Base-by-base conservation (phyloP, 1,140 invertebrate genomes). In the Caenorhabditis tropicalis region DNA sequence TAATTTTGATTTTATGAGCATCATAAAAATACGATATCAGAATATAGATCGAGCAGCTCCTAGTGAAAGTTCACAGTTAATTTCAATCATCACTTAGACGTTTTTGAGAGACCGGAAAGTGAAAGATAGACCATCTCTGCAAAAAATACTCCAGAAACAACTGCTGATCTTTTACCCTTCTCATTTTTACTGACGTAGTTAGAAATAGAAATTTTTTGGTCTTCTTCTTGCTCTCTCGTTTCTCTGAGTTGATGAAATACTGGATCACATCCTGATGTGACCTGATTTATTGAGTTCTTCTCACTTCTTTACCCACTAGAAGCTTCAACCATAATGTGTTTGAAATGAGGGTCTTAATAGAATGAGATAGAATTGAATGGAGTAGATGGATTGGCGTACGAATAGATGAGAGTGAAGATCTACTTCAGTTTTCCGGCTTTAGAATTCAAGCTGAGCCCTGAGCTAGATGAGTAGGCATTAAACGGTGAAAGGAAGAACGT, bases 231-330 rank as follows among this genome's bases (percentile, higher is more conserved):
- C 24, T 51, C 29, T 9, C 53, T n/a, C 58, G 1, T 15, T 33
- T 60, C 65, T 24, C n/a, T 4, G 65, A 36, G 29, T 36, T 65
- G 58, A 36, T 36, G 31, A 65, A 65, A 65, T 65, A 65, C 24
- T 65, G 29, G 7, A 3, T 4, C 31, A 36, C 31, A 36, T 65
- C 5, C 9, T 65, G 65, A 36, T 74, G 36, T 21, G 36, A 39
- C 36, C 27, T 74, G 36, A 74, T 74, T 43, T 74, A 74, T 74
- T 21, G 65, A 15, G 65, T 43, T 70, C 36, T 43, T 24, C 65
- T 43, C 65, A 43, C 19, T 74, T 74, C 43, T 43, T 33, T n/a
- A 16, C 58, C 12, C 31, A 65, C 6, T 7, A 58, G 9, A 27
- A 29, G 21, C 6, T 27, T 65, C 58, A 33, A 16, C 16, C 58